Conservation (phyloP, 1,140 invertebrate species). For the Plutomurus gul region DNA sequence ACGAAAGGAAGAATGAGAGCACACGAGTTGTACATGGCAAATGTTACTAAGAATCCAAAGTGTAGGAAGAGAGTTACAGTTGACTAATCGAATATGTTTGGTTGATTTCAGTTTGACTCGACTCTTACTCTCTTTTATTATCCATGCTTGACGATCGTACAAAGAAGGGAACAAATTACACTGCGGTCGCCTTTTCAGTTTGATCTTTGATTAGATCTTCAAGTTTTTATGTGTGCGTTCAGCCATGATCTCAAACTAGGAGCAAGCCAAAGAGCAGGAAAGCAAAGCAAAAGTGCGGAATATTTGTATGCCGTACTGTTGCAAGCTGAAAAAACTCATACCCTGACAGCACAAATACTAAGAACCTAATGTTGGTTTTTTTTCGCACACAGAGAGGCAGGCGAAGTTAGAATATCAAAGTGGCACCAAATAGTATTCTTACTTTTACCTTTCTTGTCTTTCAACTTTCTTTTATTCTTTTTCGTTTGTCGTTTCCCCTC, state of each 20-base stretch:
- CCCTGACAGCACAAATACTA: no score
- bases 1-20: no score
- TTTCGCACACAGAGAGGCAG: no score
- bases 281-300: not conserved
- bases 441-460: slow-evolving; percentile 6
- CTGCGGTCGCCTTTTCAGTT: slow-evolving; percentile 37
- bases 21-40: not conserved
- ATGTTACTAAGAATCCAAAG: not conserved
- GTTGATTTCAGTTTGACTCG: not conserved
- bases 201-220: slow-evolving; percentile 42
- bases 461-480: slow-evolving; percentile 26
- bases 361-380: no score
- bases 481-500: not conserved
- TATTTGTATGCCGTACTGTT: no score
- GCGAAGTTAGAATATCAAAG: not conserved
- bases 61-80: not conserved
- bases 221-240: slow-evolving; percentile 41
- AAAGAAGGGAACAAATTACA: slow-evolving; percentile 34
- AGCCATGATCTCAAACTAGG: not conserved
- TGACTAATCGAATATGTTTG: slow-evolving; percentile 29
- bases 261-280: not conserved
- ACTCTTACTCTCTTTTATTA: slow-evolving; percentile 9
- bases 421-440: not conserved
- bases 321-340: no score
- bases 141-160: not conserved